Evolutionary conservation across 2,888 invertebrate species (phyloP).

Genomic region (Latrodectus elegans): DNA sequence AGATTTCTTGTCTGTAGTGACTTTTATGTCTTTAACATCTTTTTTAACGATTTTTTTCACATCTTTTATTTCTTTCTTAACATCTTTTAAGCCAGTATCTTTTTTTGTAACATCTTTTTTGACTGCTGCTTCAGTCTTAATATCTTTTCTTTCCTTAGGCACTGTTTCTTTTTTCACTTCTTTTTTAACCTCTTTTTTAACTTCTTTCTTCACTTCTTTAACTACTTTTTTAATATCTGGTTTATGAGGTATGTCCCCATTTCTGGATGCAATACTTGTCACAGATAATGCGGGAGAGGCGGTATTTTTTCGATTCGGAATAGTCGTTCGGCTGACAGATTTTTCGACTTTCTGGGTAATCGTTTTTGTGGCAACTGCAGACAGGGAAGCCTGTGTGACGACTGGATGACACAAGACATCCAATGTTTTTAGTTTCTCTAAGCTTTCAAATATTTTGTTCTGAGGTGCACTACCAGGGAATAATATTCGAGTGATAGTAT

Average conservation of each 20-base stretch:
- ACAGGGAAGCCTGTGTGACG: constrained; percentile 51
- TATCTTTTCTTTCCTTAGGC: constrained; percentile 25
- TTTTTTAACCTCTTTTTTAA: constrained; percentile 30
- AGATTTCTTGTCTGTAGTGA: constrained; percentile 25
- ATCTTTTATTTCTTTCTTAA: constrained; percentile 26
- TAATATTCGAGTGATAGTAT: constrained; percentile 93
- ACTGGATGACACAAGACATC: constrained; percentile 64
- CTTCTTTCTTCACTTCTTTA: constrained; percentile 37
- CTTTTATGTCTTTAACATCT: constrained; percentile 44
- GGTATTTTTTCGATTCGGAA: constrained; percentile 61
- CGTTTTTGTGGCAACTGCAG: constrained; percentile 22
- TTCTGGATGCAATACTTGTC: constrained; percentile 56
- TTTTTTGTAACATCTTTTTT: constrained; percentile 45
- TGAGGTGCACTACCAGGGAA: constrained; percentile 97
- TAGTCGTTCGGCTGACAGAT: constrained; percentile 24
- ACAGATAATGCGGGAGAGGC: constrained; percentile 57
- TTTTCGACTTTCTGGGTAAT: constrained; percentile 40
- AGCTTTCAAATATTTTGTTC: constrained; percentile 93
- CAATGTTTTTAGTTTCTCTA: constrained; percentile 88
- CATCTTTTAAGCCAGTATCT: neutral
- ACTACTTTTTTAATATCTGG: constrained; percentile 31
- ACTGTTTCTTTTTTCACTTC: constrained; percentile 45
- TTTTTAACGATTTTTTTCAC: constrained; percentile 35
- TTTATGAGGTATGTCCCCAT: constrained; percentile 38
- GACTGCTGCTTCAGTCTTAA: constrained; percentile 19